Evolutionary conservation across 2,888 invertebrate genomes (phyloP), one percentile per base, ranked within the genome.

Genomic region (Terebella lapidaria): DNA sequence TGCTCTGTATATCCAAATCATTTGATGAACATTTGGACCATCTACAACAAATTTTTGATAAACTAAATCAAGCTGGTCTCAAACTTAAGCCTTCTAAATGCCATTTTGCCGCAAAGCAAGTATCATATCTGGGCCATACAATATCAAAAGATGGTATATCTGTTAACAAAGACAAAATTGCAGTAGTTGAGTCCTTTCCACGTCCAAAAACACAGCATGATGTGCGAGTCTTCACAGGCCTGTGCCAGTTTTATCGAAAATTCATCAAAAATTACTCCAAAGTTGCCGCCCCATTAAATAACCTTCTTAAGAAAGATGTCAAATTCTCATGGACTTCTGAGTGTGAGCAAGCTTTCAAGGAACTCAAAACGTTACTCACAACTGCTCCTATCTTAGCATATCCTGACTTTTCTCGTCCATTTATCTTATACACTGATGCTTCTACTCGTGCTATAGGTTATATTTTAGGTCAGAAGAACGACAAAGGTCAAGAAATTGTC

Each of bases 391-490:
- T 53, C 5, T 20, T 53, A 10, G 53, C 27, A 25, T 53, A 25
- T 27, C 53, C 49, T 18, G 5, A 49, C 20, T 18, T 49, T 10
- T 5, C 10, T 22, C 10, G 20, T 5, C 15, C 10, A 5, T 49
- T 49, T 49, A 5, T 49, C 5, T 20, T 53, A 5, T 15, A 10
- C 15, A 10, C 68, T 5, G 67, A 70, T 58, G 64, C 64, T 3
- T 57, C 55, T 25, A 65, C 61, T 24, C 46, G 56, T 15, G 67
- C 65, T 0, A 42, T 71, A 5, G 67, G 68, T 3, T 66, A 62
- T 56, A 54, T 69, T 18, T 42, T 69, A 5, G 55, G 62, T 24
- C 70, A 71, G 56, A 57, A 47, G 22, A 64, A 64, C 55, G 47
- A 60, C 1, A 18, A 60, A 28, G 61, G 61, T 3, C 25, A 53